These are phyloP conservation scores for Oceanodroma leucorhoa DNA, from an alignment of 2,797 vertebrate genomes.

Conservation along the genomic window DNA sequence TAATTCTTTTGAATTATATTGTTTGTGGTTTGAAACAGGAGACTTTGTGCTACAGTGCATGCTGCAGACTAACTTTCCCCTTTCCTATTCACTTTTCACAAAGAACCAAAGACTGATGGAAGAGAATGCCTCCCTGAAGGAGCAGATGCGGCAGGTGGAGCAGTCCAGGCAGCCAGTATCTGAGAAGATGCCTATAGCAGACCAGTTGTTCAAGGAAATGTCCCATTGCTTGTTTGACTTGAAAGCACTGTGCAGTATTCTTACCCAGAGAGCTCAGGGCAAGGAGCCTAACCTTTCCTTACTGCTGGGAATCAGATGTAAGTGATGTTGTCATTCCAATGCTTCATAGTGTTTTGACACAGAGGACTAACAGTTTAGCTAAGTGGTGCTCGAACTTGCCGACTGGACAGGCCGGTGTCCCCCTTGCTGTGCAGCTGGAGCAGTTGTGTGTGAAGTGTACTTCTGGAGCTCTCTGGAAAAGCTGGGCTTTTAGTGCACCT, in stretches of 20 bases:
- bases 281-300: conserved; percentile 94
- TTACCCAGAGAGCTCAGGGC: conserved; percentile 90
- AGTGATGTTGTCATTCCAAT: conserved; percentile 51
- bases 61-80: background rate
- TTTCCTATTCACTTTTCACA: background rate
- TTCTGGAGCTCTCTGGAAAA: background rate
- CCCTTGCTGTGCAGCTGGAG: background rate
- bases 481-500: background rate
- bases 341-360: background rate
- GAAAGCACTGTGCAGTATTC: conserved; percentile 91
- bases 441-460: background rate
- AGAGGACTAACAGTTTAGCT: background rate
- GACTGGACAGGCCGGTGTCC: background rate
- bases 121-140: conserved; percentile 65
- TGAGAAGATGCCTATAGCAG: conserved; percentile 76
- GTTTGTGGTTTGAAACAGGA: background rate
- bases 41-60: background rate
- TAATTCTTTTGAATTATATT: background rate
- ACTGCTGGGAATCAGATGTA: conserved; percentile 93
- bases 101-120: conserved; percentile 81
- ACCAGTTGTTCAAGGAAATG: conserved; percentile 91
- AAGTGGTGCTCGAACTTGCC: background rate
- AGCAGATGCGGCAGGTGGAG: conserved; percentile 60
- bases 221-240: conserved; percentile 91
- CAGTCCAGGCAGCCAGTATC: conserved; percentile 69